Percentiles rank a stretch among this genome's conserved stretches.
phyloP scores from a whole-genome alignment of 2,113 vertebrate genomes.

The Peromyscus californicus region DNA sequence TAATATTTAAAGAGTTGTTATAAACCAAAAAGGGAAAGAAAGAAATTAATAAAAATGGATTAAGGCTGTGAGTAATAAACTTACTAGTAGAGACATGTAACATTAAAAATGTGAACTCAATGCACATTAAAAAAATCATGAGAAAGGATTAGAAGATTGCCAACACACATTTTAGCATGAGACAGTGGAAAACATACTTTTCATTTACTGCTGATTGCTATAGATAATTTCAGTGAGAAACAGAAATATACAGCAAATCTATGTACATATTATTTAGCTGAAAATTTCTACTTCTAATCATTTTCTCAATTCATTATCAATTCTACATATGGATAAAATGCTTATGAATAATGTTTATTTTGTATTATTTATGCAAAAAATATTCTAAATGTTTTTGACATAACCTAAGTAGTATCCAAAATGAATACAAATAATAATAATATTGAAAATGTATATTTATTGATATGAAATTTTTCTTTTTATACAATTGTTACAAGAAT shows the following conservation, averaged over 20 bases:
- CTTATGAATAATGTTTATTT: conserved; percentile 47
- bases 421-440: conserved; percentile 35
- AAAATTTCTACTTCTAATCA: conserved; percentile 49
- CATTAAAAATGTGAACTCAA: conserved; percentile 40
- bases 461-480: conserved; percentile 21
- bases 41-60: conserved; percentile 49
- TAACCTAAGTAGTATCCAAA: conserved; percentile 35
- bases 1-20: conserved; percentile 41
- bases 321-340: not conserved
- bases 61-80: conserved; percentile 21
- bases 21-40: conserved; percentile 47
- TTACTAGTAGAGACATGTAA: conserved; percentile 45
- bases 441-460: not conserved
- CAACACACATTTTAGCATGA: not conserved
- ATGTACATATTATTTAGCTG: conserved; percentile 23
- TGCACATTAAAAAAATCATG: conserved; percentile 51
- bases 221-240: conserved; percentile 30
- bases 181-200: conserved; percentile 4
- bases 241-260: not conserved
- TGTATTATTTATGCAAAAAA: conserved; percentile 36
- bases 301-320: conserved; percentile 9
- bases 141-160: conserved; percentile 29
- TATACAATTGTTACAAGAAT: conserved; percentile 4
- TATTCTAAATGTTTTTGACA: conserved; percentile 16
- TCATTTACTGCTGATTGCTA: conserved; percentile 17